Conservation (phyloP, 2,797 vertebrate species). For the Acrossocheilus wenchowensis region DNA sequence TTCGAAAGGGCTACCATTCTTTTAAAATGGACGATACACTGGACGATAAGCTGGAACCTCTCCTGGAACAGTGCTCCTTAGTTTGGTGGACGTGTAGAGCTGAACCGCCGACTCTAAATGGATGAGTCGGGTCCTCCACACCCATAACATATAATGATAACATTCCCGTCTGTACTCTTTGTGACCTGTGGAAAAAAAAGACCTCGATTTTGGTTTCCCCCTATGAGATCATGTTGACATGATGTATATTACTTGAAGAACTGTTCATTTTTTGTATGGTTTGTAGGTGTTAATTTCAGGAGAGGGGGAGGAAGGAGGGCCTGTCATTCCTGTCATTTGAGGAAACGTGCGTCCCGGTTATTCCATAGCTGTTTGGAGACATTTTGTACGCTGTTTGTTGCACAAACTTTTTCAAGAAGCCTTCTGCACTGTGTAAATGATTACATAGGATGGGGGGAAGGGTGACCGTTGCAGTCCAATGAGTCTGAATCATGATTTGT, state of each 20-base stretch:
- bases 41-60: conserved; percentile 54
- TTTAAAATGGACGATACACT: conserved; percentile 56
- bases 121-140: conserved; percentile 31
- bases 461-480: conserved; percentile 69
- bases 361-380: conserved; percentile 73
- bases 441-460: conserved; percentile 67
- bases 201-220: conserved; percentile 53
- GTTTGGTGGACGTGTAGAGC: conserved; percentile 52
- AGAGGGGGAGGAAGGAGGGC: conserved; percentile 44
- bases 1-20: conserved; percentile 76
- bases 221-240: conserved; percentile 60
- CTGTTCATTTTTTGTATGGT: conserved; percentile 63
- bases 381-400: conserved; percentile 84
- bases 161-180: conserved; percentile 35
- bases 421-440: conserved; percentile 87
- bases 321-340: conserved; percentile 63
- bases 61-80: conserved; percentile 32
- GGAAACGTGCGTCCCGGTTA: conserved; percentile 65
- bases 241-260: conserved; percentile 75
- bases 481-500: conserved; percentile 83
- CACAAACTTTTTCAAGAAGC: conserved; percentile 85
- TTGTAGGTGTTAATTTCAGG: conserved; percentile 43
- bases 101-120: conserved; percentile 18
- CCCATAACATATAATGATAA: background rate
- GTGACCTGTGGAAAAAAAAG: conserved; percentile 45